phyloP scores from a whole-genome alignment of 2,797 vertebrate species.

The Aphelocoma californica region DNA sequence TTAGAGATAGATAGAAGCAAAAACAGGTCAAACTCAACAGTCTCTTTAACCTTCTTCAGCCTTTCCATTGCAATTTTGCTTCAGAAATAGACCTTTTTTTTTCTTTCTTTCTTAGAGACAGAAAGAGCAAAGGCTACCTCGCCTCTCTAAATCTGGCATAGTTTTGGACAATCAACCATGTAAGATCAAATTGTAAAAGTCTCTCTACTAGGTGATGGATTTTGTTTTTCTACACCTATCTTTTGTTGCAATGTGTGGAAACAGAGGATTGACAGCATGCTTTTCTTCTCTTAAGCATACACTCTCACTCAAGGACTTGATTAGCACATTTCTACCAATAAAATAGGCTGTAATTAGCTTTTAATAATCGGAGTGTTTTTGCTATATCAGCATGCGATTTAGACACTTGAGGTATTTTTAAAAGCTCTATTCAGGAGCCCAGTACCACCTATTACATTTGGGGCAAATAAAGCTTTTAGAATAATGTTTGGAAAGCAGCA shows the following conservation, averaged over 20 bases:
- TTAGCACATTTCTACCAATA: constrained; percentile 71
- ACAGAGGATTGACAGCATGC: background rate
- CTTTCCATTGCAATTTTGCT: background rate
- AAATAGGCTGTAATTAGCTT: constrained; percentile 68
- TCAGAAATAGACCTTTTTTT: background rate
- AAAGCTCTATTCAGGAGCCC: constrained; percentile 47
- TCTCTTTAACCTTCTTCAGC: background rate
- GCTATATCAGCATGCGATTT: constrained; percentile 52
- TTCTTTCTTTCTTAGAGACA: background rate
- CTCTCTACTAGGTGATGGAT: background rate
- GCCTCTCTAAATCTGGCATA: background rate
- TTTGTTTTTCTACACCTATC: background rate
- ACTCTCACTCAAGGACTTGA: constrained; percentile 44
- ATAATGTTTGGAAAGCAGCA: constrained; percentile 79
- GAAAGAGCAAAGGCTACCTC: background rate
- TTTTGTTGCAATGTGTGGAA: background rate
- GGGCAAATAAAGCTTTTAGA: constrained; percentile 76
- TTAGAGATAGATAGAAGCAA: background rate
- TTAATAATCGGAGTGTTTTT: constrained; percentile 67
- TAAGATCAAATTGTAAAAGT: background rate
- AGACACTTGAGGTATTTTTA: constrained; percentile 47
- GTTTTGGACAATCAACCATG: background rate
- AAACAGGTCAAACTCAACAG: background rate
- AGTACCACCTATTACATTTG: constrained; percentile 67
- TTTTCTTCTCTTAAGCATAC: constrained; percentile 40